Evolutionary conservation across 1,140 invertebrate genomes (phyloP), one percentile per base, ranked within the genome.

Genomic region (Hylyphantes graminicola): DNA sequence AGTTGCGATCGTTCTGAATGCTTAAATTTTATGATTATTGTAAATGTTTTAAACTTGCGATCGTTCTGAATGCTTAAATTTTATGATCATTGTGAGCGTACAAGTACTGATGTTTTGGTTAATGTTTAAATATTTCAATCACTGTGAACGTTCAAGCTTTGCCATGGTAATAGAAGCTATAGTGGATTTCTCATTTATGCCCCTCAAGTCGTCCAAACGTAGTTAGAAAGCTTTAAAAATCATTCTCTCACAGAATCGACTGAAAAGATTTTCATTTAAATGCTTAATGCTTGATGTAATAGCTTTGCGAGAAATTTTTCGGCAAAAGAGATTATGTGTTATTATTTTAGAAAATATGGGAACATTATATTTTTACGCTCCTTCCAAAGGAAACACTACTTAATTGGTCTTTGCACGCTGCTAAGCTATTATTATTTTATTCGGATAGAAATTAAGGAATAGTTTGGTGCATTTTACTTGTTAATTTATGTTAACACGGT

Each of bases 181-280:
- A 35, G 35, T 35, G 35, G 35, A 35, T 35, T 35, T 35, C 2
- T 35, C 35, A 35, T 35, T 35, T 35, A 35, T 35, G 35, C 35
- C 5, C 35, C 51, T 13, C 35, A 63, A 76, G 64, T 64, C 76
- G 61, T 78, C 76, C 61, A 65, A 55, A 54, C 51, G 21, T 53
- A 63, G 72, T 35, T 65, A 83, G 70, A 65, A 74, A 74, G 68
- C 80, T 83, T 83, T 83, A 83, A 83, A 83, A 83, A 83, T 83
- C 80, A 83, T 75, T 83, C 80, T 48, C 35, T 51, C 67, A 13
- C 79, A 61, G 51, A 81, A 48, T 73, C 13, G 61, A 17, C 7
- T 53, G 70, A 83, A 83, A 83, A 83, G 80, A 83, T 83, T 83
- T 83, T 83, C 80, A 83, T 83, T 83, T 74, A 83, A 83, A 83